Evolutionary conservation across 2,797 vertebrate species (phyloP).

Genomic region (Neoniphon sammara): DNA sequence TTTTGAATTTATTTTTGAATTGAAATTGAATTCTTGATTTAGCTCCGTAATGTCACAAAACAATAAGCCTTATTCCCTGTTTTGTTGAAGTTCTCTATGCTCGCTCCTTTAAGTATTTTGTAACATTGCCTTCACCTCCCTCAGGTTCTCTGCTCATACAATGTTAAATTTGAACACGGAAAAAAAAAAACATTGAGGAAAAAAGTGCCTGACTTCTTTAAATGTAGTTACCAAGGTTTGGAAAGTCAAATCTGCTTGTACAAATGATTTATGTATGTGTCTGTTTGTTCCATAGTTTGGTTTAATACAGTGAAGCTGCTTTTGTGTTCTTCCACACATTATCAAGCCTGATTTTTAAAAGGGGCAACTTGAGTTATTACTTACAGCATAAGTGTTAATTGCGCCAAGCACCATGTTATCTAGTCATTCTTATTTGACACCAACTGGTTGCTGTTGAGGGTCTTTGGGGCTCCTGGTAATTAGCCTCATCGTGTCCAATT

Average conservation of each 20-base stretch:
- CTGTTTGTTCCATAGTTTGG: too few species aligned
- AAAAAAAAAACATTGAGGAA: too few species aligned
- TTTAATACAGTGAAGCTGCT: neutral
- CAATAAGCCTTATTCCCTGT: neutral
- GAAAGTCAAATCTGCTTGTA: too few species aligned
- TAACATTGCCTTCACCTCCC: neutral
- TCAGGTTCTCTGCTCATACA: too few species aligned
- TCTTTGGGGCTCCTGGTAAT: constrained; percentile 46
- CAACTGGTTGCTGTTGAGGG: neutral
- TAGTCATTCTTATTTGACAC: constrained; percentile 31
- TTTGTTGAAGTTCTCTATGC: neutral
- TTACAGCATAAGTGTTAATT: constrained; percentile 40
- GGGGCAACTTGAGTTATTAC: neutral
- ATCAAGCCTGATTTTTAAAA: neutral
- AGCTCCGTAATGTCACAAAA: neutral
- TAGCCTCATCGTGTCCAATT: constrained; percentile 51
- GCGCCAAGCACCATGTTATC: constrained; percentile 14
- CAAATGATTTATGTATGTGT: too few species aligned
- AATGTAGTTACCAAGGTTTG: neutral
- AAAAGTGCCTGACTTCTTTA: too few species aligned
- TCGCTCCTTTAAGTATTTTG: neutral
- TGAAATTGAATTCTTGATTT: neutral
- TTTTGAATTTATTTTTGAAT: neutral
- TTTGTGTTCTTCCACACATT: neutral
- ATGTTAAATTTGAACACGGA: too few species aligned